phyloP scores from a whole-genome alignment of 2,797 vertebrate genomes.

The Antrozous pallidus region DNA sequence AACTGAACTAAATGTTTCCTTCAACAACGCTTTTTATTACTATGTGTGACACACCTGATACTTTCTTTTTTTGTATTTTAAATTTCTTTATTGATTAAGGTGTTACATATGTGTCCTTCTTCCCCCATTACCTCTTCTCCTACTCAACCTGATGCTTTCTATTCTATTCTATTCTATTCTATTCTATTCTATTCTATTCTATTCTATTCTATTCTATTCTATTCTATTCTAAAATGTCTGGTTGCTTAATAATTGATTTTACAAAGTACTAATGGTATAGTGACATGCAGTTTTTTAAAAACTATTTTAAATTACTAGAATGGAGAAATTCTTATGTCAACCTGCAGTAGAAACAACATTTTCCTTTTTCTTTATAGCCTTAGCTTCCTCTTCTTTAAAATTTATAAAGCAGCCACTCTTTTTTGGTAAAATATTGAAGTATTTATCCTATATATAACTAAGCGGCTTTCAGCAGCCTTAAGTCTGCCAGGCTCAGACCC shows the following conservation, averaged over 20 bases:
- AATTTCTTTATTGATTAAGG: too few species aligned
- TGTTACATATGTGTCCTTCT: too few species aligned
- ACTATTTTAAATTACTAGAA: not conserved
- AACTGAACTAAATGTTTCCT: not conserved
- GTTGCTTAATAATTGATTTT: not conserved
- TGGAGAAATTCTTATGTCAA: not conserved
- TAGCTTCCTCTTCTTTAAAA: not conserved
- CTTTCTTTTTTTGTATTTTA: too few species aligned
- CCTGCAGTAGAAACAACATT: not conserved
- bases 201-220: not conserved
- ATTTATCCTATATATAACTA: not conserved
- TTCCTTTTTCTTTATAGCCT: not conserved
- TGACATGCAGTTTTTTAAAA: not conserved
- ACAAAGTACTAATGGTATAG: not conserved
- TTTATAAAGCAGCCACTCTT: not conserved
- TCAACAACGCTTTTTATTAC: not conserved
- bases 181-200: not conserved
- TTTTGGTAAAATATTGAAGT: not conserved
- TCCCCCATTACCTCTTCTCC: too few species aligned
- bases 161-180: not conserved
- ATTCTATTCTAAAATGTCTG: not conserved
- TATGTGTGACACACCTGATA: not conserved
- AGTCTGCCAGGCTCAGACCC: not conserved
- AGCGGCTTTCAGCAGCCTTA: not conserved
- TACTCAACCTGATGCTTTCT: too few species aligned